Conservation (phyloP, 2,113 vertebrate species). For the Oenanthe oenanthe region DNA sequence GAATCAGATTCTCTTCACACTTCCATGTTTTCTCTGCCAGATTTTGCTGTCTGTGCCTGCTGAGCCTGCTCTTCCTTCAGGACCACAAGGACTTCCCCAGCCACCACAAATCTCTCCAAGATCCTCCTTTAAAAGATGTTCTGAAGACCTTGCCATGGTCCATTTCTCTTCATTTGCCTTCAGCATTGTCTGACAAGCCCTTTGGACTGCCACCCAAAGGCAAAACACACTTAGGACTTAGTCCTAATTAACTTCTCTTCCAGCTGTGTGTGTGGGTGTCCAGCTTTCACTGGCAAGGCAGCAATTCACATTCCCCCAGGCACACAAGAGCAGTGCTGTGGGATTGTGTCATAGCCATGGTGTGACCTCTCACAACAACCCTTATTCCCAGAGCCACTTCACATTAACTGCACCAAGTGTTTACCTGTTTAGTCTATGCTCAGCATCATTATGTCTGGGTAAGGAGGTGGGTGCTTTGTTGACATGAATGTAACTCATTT, state of each 20-base stretch:
- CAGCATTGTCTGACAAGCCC: background rate
- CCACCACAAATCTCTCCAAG: background rate
- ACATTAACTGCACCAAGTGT: background rate
- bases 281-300: background rate
- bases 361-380: background rate
- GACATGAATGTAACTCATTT: background rate
- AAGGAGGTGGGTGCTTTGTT: background rate
- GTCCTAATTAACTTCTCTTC: background rate
- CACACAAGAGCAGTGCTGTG: background rate
- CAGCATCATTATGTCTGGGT: background rate
- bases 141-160: background rate
- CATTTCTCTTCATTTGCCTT: background rate
- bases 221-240: background rate
- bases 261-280: background rate
- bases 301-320: background rate
- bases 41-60: background rate
- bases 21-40: background rate
- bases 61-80: background rate
- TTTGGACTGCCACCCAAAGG: background rate
- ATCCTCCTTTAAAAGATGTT: background rate
- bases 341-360: background rate
- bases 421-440: background rate
- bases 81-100: background rate
- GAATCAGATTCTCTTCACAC: background rate
- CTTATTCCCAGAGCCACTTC: background rate